Evolutionary conservation across 2,113 vertebrate genomes (phyloP).

Genomic region (Rana temporaria): DNA sequence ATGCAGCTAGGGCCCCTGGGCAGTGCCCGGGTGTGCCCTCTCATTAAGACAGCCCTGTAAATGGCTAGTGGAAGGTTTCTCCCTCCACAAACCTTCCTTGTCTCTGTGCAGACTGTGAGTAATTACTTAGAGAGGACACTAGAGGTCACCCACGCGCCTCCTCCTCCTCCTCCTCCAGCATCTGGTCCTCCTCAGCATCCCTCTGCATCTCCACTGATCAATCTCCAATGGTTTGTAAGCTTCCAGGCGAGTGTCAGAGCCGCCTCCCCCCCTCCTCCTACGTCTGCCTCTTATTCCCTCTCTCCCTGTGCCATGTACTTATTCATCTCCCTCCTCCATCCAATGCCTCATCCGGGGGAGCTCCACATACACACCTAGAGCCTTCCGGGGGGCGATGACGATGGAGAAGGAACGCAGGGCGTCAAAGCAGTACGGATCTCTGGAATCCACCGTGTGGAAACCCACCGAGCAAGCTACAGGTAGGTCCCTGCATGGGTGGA

Average conservation of each 20-base stretch:
- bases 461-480: constrained; percentile 60
- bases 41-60: too few species aligned
- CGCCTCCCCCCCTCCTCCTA: background rate
- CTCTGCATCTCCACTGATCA: constrained; percentile 16
- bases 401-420: constrained; percentile 75
- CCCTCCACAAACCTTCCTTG: background rate
- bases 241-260: background rate
- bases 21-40: too few species aligned
- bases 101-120: background rate
- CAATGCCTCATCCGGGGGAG: constrained; percentile 2
- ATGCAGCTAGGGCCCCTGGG: too few species aligned
- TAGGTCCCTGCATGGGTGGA: background rate
- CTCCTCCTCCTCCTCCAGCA: background rate
- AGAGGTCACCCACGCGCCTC: background rate
- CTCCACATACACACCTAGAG: background rate
- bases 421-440: constrained; percentile 75
- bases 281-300: background rate
- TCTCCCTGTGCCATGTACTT: background rate
- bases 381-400: background rate
- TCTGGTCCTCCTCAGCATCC: background rate
- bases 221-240: constrained; percentile 26
- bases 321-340: constrained; percentile 11
- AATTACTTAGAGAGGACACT: background rate
- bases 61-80: too few species aligned
- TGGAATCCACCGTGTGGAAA: constrained; percentile 77